Percentiles rank a stretch among this genome's conserved stretches.
phyloP scores from a whole-genome alignment of 1,140 invertebrate genomes.

The Meloidogyne chitwoodi region DNA sequence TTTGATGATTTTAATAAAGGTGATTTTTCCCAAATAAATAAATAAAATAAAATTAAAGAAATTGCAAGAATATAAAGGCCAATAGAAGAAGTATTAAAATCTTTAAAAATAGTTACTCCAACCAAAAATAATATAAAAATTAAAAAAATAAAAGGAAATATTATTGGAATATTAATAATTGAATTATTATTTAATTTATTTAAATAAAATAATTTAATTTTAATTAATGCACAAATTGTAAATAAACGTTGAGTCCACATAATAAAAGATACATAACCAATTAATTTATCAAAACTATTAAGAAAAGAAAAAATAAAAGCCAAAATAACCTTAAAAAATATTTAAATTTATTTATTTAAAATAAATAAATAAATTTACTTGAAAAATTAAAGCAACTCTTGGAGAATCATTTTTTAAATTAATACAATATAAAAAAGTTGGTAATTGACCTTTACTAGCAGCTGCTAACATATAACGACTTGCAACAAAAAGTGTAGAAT shows the following conservation, averaged over 20 bases:
- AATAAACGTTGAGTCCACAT: conserved; percentile 42
- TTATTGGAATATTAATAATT: not conserved
- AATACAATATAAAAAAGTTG: conserved; percentile 38
- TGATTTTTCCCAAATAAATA: conserved; percentile 21
- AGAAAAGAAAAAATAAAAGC: conserved; percentile 41
- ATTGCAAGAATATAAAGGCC: conserved; percentile 20
- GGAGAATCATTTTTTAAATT: conserved; percentile 41
- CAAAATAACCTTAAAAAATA: conserved; percentile 11
- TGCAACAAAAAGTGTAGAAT: conserved; percentile 52
- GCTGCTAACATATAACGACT: conserved; percentile 50
- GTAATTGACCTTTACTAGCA: conserved; percentile 47
- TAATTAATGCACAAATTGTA: conserved; percentile 38
- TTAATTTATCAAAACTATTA: conserved; percentile 31
- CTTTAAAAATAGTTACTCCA: conserved; percentile 20
- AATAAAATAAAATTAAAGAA: conserved; percentile 7
- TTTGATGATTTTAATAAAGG: not conserved
- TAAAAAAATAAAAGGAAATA: conserved; percentile 39
- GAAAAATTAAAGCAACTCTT: conserved; percentile 37
- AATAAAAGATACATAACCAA: conserved; percentile 37
- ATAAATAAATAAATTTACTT: conserved; percentile 19
- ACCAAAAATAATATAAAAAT: conserved; percentile 20
- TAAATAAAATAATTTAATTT: conserved; percentile 36
- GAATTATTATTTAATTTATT: not conserved
- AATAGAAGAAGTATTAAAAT: conserved; percentile 28
- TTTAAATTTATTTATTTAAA: not conserved